Conservation (phyloP, 1,140 invertebrate species). For the Dinoponera quadriceps region DNA sequence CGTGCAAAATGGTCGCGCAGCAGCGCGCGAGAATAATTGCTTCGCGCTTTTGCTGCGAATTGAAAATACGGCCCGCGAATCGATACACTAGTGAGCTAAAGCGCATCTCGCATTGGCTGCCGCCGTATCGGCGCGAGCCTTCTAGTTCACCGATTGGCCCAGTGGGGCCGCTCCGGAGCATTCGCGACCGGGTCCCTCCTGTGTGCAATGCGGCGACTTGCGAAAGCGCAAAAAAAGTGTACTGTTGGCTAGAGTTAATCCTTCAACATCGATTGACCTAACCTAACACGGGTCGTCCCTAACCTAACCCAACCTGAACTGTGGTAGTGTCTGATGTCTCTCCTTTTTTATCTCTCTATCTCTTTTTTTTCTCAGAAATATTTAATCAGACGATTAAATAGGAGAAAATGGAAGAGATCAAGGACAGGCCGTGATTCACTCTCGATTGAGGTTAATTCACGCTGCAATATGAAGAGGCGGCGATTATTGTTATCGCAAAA, state of each 20-base stretch:
- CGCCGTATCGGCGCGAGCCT: constrained; percentile 56
- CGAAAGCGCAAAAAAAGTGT: not conserved
- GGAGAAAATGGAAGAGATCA: no score
- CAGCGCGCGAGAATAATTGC: constrained; percentile 58
- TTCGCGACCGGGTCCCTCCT: not conserved
- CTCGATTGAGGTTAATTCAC: no score
- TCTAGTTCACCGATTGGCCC: constrained; percentile 43
- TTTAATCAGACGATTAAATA: no score
- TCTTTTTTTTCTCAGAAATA: no score
- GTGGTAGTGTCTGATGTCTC: no score
- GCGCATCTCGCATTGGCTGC: constrained; percentile 63
- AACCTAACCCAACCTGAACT: no score
- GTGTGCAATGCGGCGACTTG: not conserved
- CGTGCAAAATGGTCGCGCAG: constrained; percentile 63
- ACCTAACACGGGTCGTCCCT: not conserved
- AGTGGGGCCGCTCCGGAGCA: not conserved
- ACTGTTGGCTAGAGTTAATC: no score
- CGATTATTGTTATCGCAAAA: no score
- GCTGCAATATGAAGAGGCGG: no score
- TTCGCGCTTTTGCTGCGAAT: constrained; percentile 60
- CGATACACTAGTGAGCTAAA: constrained; percentile 63
- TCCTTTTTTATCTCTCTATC: no score
- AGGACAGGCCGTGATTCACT: no score
- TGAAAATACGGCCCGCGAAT: constrained; percentile 71
- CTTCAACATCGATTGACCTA: not conserved